A percentile compares a stretch with the other conserved stretches of the same genome.
phyloP scores from a whole-genome alignment of 2,888 invertebrate genomes.

The Mesochorus sp. region DNA sequence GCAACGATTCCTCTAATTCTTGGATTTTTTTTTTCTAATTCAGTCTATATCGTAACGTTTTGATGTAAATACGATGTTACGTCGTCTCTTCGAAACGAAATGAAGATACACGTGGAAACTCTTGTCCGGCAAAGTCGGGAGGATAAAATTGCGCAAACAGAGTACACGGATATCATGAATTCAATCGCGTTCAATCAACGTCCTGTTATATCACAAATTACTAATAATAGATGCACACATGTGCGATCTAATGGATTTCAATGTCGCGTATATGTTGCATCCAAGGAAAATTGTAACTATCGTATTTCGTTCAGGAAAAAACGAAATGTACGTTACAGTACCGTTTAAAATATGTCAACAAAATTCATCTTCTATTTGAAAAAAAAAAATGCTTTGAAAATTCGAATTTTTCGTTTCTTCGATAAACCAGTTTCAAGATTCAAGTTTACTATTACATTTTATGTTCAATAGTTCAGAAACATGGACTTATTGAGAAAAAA shows the following conservation, averaged over 20 bases:
- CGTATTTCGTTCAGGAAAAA: background rate
- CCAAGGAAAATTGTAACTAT: background rate
- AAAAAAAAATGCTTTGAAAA: background rate
- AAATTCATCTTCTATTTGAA: background rate
- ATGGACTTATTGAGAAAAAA: background rate
- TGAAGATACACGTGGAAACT: background rate
- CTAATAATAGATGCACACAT: conserved; percentile 63
- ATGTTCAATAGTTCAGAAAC: background rate
- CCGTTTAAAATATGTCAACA: background rate
- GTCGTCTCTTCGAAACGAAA: background rate
- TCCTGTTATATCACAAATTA: conserved; percentile 51
- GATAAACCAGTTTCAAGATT: background rate
- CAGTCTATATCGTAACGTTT: conserved; percentile 41
- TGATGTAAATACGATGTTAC: background rate
- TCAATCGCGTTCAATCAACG: conserved; percentile 46
- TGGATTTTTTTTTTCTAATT: conserved; percentile 17
- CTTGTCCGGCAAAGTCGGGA: conserved; percentile 6
- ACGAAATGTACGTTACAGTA: background rate
- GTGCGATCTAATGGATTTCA: conserved; percentile 58
- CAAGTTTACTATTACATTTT: background rate
- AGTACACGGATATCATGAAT: conserved; percentile 24
- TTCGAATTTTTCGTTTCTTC: too few species aligned
- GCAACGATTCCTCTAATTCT: conserved; percentile 4
- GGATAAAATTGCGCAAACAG: conserved; percentile 32
- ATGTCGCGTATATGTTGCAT: conserved; percentile 46